These are phyloP conservation scores for Archaeoteleia sp. DNA, from an alignment of 2,888 invertebrate genomes.

Conservation along the genomic window DNA sequence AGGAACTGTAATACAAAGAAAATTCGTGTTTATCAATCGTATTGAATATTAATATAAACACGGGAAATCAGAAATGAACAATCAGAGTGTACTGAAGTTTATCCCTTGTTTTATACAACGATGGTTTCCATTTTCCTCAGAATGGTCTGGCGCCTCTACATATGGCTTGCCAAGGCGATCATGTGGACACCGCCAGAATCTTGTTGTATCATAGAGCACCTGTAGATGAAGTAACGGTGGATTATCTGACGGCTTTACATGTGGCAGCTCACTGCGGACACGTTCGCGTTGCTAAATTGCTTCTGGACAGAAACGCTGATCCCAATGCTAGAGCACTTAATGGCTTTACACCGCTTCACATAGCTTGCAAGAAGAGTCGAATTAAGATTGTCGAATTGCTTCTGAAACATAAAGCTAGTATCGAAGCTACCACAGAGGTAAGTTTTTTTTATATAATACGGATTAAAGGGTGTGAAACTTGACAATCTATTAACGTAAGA, in stretches of 20 bases:
- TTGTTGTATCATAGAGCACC: constrained; percentile 94
- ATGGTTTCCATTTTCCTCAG: too few relatives aligned
- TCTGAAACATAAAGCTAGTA: constrained; percentile 93
- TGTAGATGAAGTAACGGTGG: constrained; percentile 99
- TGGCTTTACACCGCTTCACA: constrained; percentile 98
- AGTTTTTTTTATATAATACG: constrained; percentile 18
- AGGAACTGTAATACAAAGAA: too few relatives aligned
- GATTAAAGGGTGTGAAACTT: background rate
- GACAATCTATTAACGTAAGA: too few relatives aligned
- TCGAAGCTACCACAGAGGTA: constrained; percentile 84
- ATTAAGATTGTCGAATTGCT: constrained; percentile 97
- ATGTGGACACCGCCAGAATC: constrained; percentile 95
- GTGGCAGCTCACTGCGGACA: constrained; percentile 97
- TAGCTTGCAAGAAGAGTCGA: constrained; percentile 99
- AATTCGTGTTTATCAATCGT: too few relatives aligned
- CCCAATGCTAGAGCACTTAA: constrained; percentile 97
- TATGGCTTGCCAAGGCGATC: constrained; percentile 99
- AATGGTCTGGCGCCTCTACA: constrained; percentile 97
- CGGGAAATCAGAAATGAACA: too few relatives aligned
- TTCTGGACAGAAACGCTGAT: constrained; percentile 96
- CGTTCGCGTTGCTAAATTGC: constrained; percentile 92
- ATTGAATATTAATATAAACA: too few relatives aligned
- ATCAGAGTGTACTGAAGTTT: too few relatives aligned
- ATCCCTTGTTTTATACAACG: too few relatives aligned
- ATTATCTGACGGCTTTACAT: constrained; percentile 97